Evolutionary conservation across 2,888 invertebrate species (phyloP), one percentile per base, ranked within the genome.

Genomic region (Eupeodes latifasciatus): DNA sequence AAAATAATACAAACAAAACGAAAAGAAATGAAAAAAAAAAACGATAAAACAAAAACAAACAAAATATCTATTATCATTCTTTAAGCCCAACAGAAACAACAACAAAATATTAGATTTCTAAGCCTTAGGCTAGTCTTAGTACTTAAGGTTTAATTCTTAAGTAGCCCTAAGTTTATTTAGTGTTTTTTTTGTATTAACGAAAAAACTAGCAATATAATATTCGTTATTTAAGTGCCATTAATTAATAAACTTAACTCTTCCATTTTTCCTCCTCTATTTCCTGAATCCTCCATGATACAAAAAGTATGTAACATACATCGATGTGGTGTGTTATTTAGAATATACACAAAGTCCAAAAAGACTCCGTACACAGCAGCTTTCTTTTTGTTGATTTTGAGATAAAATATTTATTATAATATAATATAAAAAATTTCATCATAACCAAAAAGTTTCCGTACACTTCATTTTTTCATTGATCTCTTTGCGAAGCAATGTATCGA

Each of bases 51-150:
- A 51, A 74, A 5, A 47, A 57, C 2, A 51, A 49, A 69, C 16
- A 16, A 27, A 62, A 57, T 76, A 57, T 59, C 78, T 10, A 72
- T 61, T 77, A 74, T 66, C 57, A 51, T 59, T 79, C 61, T 81
- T 67, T 88, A 81, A 81, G 75, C 64, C 85, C 89, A 82, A 51
- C 27, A 59, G 1, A 19, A 19, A 53, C 69, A 57, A 81, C 89
- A 82, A 51, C 27, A 59, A 27, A 27, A 2, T 47, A 72, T 64
- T 87, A 87, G 87, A 77, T 72, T 87, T 87, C 87, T 87, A 87
- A 87, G 87, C 87, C 87, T 83, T 87, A 87, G 87, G 87, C 87
- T 87, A 87, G 84, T 87, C 80, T 66, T 87, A 87, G 87, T 87
- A 87, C 87, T 87, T 87, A 87, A 87, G 87, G 83, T 84, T 47